These are phyloP conservation scores for Helobdella robusta DNA, from an alignment of 2,888 invertebrate genomes.

Conservation along the genomic window DNA sequence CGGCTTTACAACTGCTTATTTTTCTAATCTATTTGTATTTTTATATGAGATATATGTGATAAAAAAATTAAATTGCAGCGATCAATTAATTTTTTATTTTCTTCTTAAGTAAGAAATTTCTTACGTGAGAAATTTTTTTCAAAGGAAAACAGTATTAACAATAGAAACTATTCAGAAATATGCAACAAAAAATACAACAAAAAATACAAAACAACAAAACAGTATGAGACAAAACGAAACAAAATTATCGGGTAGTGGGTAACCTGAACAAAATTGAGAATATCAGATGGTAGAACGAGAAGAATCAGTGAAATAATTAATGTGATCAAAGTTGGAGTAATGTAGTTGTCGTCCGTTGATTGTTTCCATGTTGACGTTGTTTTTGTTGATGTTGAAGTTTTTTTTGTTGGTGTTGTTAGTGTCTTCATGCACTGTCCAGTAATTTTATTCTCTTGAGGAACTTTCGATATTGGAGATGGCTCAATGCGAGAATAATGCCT, in stretches of 20 bases:
- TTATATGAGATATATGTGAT: no score
- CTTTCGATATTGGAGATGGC: no score
- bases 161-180: neutral
- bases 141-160: neutral
- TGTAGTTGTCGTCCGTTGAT: conserved; percentile 14
- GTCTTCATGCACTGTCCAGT: no score
- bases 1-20: no score
- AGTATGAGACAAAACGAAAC: neutral
- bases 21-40: no score
- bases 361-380: no score
- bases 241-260: neutral
- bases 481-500: no score
- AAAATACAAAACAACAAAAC: neutral
- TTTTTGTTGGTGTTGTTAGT: no score
- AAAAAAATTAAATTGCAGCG: no score
- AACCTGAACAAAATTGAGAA: conserved; percentile 21
- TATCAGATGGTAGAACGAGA: conserved; percentile 14
- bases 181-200: neutral
- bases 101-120: neutral
- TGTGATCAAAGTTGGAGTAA: conserved; percentile 9
- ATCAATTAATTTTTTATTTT: neutral
- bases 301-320: conserved; percentile 16
- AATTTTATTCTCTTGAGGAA: no score
- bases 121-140: neutral
- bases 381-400: no score